Evolutionary conservation across 2,888 invertebrate species (phyloP).

Genomic region (Argyresthia albistria): DNA sequence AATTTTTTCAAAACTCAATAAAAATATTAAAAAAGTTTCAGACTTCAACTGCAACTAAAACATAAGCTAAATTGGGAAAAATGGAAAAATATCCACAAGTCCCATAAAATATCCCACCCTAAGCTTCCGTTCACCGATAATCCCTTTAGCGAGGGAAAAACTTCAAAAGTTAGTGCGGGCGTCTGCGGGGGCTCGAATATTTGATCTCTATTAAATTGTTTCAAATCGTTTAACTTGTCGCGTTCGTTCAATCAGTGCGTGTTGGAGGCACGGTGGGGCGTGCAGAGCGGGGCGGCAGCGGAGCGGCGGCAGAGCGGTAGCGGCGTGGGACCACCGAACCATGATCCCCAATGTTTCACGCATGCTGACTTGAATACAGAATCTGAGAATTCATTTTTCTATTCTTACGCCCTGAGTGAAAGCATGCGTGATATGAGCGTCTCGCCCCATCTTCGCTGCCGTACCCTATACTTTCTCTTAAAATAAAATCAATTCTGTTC

Average conservation of each 20-base stretch:
- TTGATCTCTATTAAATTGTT: slow-evolving; percentile 74
- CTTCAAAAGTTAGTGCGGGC: slow-evolving; percentile 72
- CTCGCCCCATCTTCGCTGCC: background rate
- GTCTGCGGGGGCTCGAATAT: slow-evolving; percentile 58
- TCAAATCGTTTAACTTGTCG: slow-evolving; percentile 74
- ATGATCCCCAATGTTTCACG: slow-evolving; percentile 33
- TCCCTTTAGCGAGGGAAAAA: slow-evolving; percentile 70
- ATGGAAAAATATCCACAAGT: slow-evolving; percentile 50
- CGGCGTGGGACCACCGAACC: background rate
- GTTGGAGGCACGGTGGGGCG: background rate
- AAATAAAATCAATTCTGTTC: too few relatives aligned
- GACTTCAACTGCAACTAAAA: background rate
- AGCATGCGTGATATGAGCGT: background rate
- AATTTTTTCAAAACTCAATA: too few relatives aligned
- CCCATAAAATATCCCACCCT: slow-evolving; percentile 57
- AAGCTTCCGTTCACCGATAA: slow-evolving; percentile 60
- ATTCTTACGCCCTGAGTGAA: background rate
- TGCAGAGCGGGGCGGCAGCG: slow-evolving; percentile 17
- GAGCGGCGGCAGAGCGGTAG: slow-evolving; percentile 14
- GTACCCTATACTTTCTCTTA: too few relatives aligned
- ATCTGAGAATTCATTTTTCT: slow-evolving; percentile 14
- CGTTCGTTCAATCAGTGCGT: slow-evolving; percentile 56
- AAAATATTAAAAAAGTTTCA: slow-evolving; percentile 2
- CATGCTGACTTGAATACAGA: slow-evolving; percentile 44
- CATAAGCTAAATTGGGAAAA: slow-evolving; percentile 27